Base-by-base conservation (phyloP, 2,888 invertebrate species). In the Ditula angustiorana region DNA sequence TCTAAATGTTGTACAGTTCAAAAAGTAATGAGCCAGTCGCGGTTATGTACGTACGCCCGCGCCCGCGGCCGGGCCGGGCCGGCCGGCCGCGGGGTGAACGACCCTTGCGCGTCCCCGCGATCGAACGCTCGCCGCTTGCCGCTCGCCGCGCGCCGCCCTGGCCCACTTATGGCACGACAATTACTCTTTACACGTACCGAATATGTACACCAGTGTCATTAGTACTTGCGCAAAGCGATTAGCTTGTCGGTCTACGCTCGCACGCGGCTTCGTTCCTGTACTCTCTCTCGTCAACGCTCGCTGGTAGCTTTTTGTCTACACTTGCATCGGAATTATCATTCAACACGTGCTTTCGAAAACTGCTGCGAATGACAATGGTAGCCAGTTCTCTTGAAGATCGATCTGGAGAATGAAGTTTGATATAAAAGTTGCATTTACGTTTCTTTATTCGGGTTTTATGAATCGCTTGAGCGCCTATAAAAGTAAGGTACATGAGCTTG, bases 71-170 rank as follows among this genome's bases (percentile, higher is more conserved):
- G 75, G 75, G 78, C 70, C 74, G 75, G 75, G 77, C 74, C 63
- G 69, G 69, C 70, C 67, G 71, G 71, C 72, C 61, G 77, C 82
- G 83, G 83, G 88, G 88, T 90, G 82, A 88, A 89, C 83, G 86
- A 86, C 88, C 90, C 77, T 71, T 81, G 86, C 88, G 89, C 90
- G 89, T 89, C 89, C 85, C 85, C 82, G 80, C 83, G 82, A 81
- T 86, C 87, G 86, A 86, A 85, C 86, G 83, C 85, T 74, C 78
- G 74, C 75, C 67, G 71, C 69, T 64, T 73, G 71, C 71, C 71
- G 72, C 73, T 66, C 73, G 68, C 71, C 71, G 68, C 71, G 77
- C 77, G 72, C 78, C 69, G 65, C 79, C 81, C 80, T 79, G 79
- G 67, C 71, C 68, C 69, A 67, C 68, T 69, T 68, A 61, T 68